phyloP scores from a whole-genome alignment of 2,888 invertebrate species.

The Lepidonotus clava region DNA sequence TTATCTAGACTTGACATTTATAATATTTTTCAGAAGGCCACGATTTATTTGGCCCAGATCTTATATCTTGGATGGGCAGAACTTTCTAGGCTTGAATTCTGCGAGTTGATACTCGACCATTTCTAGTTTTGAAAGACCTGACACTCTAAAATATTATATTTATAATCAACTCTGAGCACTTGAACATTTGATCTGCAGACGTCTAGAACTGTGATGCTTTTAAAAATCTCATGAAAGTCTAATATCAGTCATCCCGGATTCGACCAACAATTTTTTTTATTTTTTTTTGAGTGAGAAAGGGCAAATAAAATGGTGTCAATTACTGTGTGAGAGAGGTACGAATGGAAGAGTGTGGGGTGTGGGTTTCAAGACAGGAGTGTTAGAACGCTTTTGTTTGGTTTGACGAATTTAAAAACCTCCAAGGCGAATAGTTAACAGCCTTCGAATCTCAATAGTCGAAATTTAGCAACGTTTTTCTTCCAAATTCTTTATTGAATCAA shows the following conservation, averaged over 20 bases:
- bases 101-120: not conserved
- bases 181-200: not conserved
- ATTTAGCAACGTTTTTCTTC: too few species aligned
- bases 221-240: not conserved
- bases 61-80: conserved; percentile 12
- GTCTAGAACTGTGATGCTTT: not conserved
- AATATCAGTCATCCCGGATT: not conserved
- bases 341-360: too few species aligned
- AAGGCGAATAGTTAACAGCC: too few species aligned
- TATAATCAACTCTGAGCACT: not conserved
- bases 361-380: too few species aligned
- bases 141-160: too few species aligned
- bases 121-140: not conserved
- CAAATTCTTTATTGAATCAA: too few species aligned
- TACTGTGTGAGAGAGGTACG: too few species aligned
- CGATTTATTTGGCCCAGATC: not conserved
- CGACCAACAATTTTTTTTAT: not conserved
- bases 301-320: not conserved
- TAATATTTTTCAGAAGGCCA: not conserved
- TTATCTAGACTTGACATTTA: not conserved
- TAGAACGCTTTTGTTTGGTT: too few species aligned
- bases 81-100: not conserved
- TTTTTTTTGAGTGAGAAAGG: not conserved
- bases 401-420: too few species aligned
- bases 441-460: too few species aligned